Evolutionary conservation across 2,113 vertebrate genomes (phyloP), one percentile per base, ranked within the genome.

Genomic region (Oreocharis arfaki): DNA sequence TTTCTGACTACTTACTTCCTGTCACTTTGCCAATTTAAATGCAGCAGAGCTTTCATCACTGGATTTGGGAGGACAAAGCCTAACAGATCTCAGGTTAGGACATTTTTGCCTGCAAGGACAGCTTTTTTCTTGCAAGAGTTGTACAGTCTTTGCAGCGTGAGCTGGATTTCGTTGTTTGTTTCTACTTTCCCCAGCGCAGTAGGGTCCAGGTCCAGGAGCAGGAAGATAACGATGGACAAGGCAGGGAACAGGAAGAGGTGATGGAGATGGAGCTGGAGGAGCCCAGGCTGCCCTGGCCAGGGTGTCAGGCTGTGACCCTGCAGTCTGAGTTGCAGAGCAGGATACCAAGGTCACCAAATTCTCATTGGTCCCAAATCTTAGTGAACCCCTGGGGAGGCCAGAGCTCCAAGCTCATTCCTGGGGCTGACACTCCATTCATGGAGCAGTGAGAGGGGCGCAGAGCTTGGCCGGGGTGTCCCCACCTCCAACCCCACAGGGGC

Each of bases 1-100:
- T 91, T 97, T 87, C 87, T 96, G 89, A 94, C 77, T 92, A 30
- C 93, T 92, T 94, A 59, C 80, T 78, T 90, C 56, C 87, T 93
- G 93, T 91, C 89, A 73, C 77, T 94, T 94, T 69, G 91, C 93
- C 96, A 96, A 24, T 75, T 91, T 85, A 77, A 95, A 95, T 85
- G 77, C 93, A 87, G 82, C 87, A 95, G 68, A 82, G 93, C 93
- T 92, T 82, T 94, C 91, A 65, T 87, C 3, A 0, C 93, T 82
- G 81, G 91, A 91, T 95, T 94, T 89, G 84, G 78, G 87, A 96
- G 91, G 91, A 84, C 95, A 94, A 90, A 96, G 61, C 87, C 84
- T 9, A 53, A 33, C 74, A 65, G 93, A 93, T 87, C 94, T 79
- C 2, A 0, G 83, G 65, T 95, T 89, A 79, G 89, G 93, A 82